phyloP scores from a whole-genome alignment of 2,888 invertebrate genomes.

The Hirtodrosophila histrioides region DNA sequence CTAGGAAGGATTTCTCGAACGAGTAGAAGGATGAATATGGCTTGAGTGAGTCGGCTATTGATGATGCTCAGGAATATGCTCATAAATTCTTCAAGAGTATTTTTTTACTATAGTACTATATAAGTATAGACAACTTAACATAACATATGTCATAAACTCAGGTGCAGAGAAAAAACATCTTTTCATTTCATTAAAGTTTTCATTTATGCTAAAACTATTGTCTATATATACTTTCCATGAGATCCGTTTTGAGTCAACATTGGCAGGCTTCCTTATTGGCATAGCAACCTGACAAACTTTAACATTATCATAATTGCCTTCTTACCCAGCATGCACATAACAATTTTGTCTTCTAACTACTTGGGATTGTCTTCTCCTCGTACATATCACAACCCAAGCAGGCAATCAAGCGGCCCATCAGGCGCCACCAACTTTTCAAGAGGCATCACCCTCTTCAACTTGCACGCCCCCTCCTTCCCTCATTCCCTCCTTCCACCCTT shows the following conservation, averaged over 20 bases:
- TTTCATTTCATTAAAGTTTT: too few relatives aligned
- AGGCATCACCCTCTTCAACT: slow-evolving; percentile 15
- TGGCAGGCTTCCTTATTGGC: slow-evolving; percentile 21
- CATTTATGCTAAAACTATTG: too few relatives aligned
- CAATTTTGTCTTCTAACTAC: slow-evolving; percentile 36
- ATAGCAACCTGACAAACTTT: slow-evolving; percentile 46
- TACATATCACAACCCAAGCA: slow-evolving; percentile 32
- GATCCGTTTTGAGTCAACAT: slow-evolving; percentile 12
- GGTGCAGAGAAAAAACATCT: too few relatives aligned
- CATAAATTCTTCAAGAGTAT: too few relatives aligned
- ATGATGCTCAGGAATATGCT: too few relatives aligned
- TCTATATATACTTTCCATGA: neutral
- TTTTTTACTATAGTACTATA: too few relatives aligned
- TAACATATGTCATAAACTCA: too few relatives aligned
- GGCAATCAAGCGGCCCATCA: slow-evolving; percentile 59
- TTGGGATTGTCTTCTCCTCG: slow-evolving; percentile 24
- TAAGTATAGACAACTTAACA: too few relatives aligned
- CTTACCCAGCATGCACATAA: slow-evolving; percentile 30
- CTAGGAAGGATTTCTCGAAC: too few relatives aligned
- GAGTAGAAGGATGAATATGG: too few relatives aligned
- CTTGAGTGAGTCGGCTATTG: too few relatives aligned
- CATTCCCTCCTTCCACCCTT: too few relatives aligned
- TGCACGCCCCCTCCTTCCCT: neutral
- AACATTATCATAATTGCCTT: slow-evolving; percentile 63
- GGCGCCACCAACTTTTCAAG: slow-evolving; percentile 53